Evolutionary conservation across 1,140 invertebrate species (phyloP), one percentile per base, ranked within the genome.

Genomic region (Drosophila willistoni): DNA sequence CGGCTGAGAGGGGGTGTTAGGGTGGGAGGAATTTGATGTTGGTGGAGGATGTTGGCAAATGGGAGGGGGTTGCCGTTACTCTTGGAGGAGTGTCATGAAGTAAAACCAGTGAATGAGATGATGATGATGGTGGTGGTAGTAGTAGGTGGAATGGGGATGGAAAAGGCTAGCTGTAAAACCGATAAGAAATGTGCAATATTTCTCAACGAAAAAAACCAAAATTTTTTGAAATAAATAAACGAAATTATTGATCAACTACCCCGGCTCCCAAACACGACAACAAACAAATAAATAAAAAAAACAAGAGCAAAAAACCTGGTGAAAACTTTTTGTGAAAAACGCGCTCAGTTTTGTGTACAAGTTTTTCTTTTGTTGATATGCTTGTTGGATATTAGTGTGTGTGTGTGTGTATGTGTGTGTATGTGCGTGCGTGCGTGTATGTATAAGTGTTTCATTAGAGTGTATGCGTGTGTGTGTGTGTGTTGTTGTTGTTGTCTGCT

Each of bases 341-440:
- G 64, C 55, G 61, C 42, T 33, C 59, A 47, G 25, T 25, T 41
- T 29, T 9, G 29, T 42, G 65, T 63, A 55, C 47, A 29, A 44
- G 51, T 70, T 68, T 75, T 75, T 74, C 71, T 75, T 75, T 76
- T 69, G 71, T 74, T 73, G 71, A 73, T 74, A 66, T 65, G 17
- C 54, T 36, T 54, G 39, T 64, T 29, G 44, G 51, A 0, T 59
- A 12, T 64, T 68, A 44, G 29, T 56, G 70, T 54, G 22, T 13
- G 33, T 64, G 60, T 44, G 65, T 71, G 47, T 64, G 51, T 67
- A 17, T 13, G 33, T 64, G 60, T 44, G 65, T 71, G 47, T 64
- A 44, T 67, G 78, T 68, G 59, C 56, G 54, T 59, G 67, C 39
- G 73, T 41, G 54, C 67, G 55, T 68, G 74, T 76, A 64, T 54